phyloP scores from a whole-genome alignment of 2,888 invertebrate genomes.

The Halocaridina rubra region DNA sequence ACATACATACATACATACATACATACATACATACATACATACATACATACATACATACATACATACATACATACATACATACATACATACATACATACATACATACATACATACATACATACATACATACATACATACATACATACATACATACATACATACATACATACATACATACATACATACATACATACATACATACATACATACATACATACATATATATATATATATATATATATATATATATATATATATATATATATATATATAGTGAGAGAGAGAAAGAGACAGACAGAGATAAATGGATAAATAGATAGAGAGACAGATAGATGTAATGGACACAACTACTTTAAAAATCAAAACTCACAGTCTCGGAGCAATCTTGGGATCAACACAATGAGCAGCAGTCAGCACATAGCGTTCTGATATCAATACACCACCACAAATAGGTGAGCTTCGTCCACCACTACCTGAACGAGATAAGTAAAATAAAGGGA shows the following conservation, averaged over 20 bases:
- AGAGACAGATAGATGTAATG: no score
- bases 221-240: not conserved
- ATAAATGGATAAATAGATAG: no score
- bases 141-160: not conserved
- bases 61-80: not conserved
- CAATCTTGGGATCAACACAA: not conserved
- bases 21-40: not conserved
- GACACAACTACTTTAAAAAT: no score
- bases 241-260: not conserved
- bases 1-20: not conserved
- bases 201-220: not conserved
- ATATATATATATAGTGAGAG: not conserved
- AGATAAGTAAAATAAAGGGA: not conserved
- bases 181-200: not conserved
- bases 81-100: not conserved
- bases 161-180: not conserved
- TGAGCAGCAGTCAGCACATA: not conserved
- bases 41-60: not conserved
- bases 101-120: not conserved
- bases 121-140: not conserved
- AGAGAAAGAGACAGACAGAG: not conserved
- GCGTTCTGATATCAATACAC: not conserved
- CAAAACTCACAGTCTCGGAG: not conserved
- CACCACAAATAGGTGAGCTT: not conserved
- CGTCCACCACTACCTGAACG: not conserved